These are phyloP conservation scores for Brachypalpus laphriformis DNA, from an alignment of 2,888 invertebrate genomes.

Conservation along the genomic window DNA sequence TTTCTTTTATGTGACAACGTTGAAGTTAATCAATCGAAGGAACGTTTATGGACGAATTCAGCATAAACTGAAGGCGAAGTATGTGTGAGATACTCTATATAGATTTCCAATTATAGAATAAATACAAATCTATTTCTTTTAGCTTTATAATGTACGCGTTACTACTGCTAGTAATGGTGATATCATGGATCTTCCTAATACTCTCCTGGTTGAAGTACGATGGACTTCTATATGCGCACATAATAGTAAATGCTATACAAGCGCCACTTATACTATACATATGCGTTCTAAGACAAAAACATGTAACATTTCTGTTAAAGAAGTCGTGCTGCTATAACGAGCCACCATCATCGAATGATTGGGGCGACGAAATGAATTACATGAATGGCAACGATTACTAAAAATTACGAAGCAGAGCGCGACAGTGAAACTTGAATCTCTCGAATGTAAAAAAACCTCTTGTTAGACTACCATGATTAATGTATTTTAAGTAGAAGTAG, in stretches of 20 bases:
- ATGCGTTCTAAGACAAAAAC: slow-evolving; percentile 90
- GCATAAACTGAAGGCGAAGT: slow-evolving; percentile 93
- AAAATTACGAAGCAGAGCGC: slow-evolving; percentile 12
- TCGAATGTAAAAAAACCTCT: slow-evolving; percentile 44
- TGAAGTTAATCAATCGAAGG: slow-evolving; percentile 90
- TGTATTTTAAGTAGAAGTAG: slow-evolving; percentile 50
- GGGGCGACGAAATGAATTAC: slow-evolving; percentile 95
- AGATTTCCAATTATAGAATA: background rate
- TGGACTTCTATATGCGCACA: slow-evolving; percentile 89
- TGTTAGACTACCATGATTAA: slow-evolving; percentile 43
- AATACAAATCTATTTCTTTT: slow-evolving; percentile 70
- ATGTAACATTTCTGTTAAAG: slow-evolving; percentile 90
- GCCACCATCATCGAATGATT: slow-evolving; percentile 89
- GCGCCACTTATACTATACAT: slow-evolving; percentile 90
- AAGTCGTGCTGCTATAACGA: slow-evolving; percentile 92
- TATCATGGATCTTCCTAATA: slow-evolving; percentile 90
- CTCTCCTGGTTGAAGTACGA: slow-evolving; percentile 90
- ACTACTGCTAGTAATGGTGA: slow-evolving; percentile 89
- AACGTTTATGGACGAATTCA: slow-evolving; percentile 93
- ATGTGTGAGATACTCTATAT: slow-evolving; percentile 75
- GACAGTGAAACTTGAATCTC: slow-evolving; percentile 34
- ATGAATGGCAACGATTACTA: slow-evolving; percentile 87
- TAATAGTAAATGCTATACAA: slow-evolving; percentile 90
- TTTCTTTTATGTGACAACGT: slow-evolving; percentile 91
- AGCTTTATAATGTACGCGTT: slow-evolving; percentile 92